Evolutionary conservation across 1,140 invertebrate species (phyloP).

Genomic region (Drosophila littoralis): DNA sequence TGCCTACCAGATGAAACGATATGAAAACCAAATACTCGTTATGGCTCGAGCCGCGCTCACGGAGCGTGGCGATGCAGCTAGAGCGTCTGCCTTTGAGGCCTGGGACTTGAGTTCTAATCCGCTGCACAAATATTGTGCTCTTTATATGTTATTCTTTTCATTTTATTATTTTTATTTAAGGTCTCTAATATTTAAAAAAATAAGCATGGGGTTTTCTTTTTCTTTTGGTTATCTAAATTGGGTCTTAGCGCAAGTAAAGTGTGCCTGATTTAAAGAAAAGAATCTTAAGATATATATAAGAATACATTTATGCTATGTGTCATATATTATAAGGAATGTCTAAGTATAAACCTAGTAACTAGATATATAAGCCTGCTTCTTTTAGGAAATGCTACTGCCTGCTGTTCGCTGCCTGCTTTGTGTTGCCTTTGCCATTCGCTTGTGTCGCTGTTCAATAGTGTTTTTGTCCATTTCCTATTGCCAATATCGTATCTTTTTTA

Average conservation of each 20-base stretch:
- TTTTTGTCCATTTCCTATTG: conserved; percentile 24
- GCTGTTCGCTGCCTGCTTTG: conserved; percentile 36
- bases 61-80: too few relatives aligned
- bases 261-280: neutral
- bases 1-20: too few relatives aligned
- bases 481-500: conserved; percentile 46
- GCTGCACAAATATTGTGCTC: too few relatives aligned
- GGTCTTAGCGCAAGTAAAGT: too few relatives aligned
- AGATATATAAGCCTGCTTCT: conserved; percentile 26
- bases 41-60: too few relatives aligned
- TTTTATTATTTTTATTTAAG: neutral
- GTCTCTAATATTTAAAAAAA: neutral
- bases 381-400: conserved; percentile 20
- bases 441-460: conserved; percentile 30
- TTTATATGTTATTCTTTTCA: too few relatives aligned
- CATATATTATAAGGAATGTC: conserved; percentile 13
- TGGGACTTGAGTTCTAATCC: too few relatives aligned
- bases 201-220: too few relatives aligned
- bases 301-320: neutral
- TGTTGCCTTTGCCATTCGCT: conserved; percentile 30
- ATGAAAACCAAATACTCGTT: too few relatives aligned
- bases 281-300: conserved; percentile 28
- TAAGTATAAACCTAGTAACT: conserved; percentile 16
- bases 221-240: too few relatives aligned
- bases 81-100: too few relatives aligned